A percentile compares a stretch with the other conserved stretches of the same genome.
Conservation (phyloP, 2,113 vertebrate genomes). For the Thymallus thymallus region DNA sequence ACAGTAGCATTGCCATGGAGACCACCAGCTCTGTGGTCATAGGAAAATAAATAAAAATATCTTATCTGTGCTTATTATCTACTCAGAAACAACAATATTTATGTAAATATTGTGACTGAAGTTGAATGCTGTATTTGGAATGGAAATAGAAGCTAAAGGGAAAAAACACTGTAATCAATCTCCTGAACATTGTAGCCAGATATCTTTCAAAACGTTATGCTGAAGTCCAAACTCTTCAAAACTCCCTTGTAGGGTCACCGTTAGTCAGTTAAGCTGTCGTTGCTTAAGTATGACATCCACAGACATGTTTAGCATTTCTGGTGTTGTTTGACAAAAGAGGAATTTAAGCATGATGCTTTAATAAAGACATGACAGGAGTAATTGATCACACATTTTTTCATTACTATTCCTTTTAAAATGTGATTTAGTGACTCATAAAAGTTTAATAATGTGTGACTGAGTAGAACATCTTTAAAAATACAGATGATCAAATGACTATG, state of each 20-base stretch:
- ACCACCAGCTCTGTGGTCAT: conserved; percentile 43
- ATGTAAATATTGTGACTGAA: not conserved
- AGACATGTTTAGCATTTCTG: not conserved
- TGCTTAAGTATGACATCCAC: not conserved
- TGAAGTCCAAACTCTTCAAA: not conserved
- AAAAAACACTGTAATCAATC: too few species aligned
- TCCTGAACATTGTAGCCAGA: not conserved
- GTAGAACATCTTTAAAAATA: not conserved
- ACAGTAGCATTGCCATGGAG: conserved; percentile 1
- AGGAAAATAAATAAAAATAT: not conserved
- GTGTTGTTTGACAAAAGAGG: not conserved
- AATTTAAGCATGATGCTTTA: too few species aligned
- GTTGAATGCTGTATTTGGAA: not conserved
- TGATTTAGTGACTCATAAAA: not conserved
- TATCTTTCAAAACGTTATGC: not conserved
- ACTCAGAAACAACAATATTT: not conserved
- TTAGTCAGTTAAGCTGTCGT: not conserved
- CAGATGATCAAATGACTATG: not conserved
- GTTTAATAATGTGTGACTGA: not conserved
- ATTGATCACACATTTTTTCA: not conserved
- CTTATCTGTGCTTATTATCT: not conserved
- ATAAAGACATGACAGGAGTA: not conserved
- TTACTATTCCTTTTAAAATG: not conserved
- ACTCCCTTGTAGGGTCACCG: not conserved
- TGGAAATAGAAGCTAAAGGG: not conserved